phyloP scores from a whole-genome alignment of 2,888 invertebrate species.

The Caradrina kadenii region DNA sequence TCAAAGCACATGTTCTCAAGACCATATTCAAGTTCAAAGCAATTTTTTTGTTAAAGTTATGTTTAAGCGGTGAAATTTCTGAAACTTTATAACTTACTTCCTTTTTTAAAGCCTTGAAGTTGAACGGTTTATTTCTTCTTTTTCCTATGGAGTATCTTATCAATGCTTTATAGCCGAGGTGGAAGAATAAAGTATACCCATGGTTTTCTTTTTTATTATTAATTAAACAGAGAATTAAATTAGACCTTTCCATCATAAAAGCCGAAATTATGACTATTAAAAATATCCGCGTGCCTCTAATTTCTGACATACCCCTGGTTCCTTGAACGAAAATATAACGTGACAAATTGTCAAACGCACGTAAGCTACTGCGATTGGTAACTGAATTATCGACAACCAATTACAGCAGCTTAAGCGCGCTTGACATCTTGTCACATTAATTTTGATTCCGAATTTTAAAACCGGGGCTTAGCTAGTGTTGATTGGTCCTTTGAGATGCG shows the following conservation, averaged over 20 bases:
- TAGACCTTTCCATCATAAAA: neutral
- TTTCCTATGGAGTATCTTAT: conserved; percentile 11
- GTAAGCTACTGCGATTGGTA: neutral
- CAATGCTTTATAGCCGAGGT: conserved; percentile 6
- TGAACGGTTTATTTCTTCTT: conserved; percentile 28
- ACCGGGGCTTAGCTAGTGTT: too few species aligned
- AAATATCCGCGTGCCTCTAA: too few species aligned
- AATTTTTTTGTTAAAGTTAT: conserved; percentile 48
- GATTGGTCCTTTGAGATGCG: neutral
- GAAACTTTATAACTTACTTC: conserved; percentile 46
- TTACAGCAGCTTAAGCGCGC: neutral
- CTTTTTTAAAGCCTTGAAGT: conserved; percentile 36
- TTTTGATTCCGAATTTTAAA: neutral
- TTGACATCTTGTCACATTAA: neutral
- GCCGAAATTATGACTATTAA: neutral
- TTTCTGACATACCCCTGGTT: neutral
- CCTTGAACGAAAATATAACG: too few species aligned
- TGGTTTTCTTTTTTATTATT: neutral
- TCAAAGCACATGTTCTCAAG: conserved; percentile 42
- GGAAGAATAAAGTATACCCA: neutral
- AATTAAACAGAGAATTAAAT: neutral
- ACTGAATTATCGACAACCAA: neutral
- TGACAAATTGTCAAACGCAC: neutral
- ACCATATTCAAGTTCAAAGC: conserved; percentile 51
- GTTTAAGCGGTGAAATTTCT: conserved; percentile 47